These are phyloP conservation scores for Pyrochroa serraticornis DNA, from an alignment of 2,888 invertebrate genomes.

Conservation along the genomic window DNA sequence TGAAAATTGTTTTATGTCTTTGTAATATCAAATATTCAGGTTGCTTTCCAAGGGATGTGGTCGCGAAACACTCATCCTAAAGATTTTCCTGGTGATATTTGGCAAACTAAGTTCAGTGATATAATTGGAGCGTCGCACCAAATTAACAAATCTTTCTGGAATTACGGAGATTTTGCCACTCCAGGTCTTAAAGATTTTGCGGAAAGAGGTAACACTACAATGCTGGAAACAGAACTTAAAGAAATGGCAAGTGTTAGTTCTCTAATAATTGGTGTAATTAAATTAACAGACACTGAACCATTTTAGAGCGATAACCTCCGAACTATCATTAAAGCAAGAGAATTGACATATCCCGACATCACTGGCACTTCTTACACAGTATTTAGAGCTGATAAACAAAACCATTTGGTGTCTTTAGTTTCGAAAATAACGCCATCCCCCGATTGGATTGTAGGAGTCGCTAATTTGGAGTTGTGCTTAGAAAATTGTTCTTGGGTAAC, in stretches of 20 bases:
- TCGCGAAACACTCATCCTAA: conserved; percentile 92
- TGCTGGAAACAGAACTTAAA: conserved; percentile 85
- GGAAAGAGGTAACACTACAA: conserved; percentile 87
- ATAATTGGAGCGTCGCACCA: conserved; percentile 93
- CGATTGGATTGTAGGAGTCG: conserved; percentile 95
- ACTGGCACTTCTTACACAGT: conserved; percentile 82
- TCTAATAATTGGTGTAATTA: no score
- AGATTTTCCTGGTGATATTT: conserved; percentile 86
- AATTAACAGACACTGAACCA: no score
- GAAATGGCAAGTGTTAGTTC: conserved; percentile 66
- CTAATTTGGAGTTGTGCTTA: conserved; percentile 85
- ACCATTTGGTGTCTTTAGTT: conserved; percentile 90
- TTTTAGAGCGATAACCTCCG: conserved; percentile 75
- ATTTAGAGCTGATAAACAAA: conserved; percentile 85
- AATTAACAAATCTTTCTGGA: conserved; percentile 84
- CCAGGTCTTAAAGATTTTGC: conserved; percentile 88
- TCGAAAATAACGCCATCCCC: conserved; percentile 95
- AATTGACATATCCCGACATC: conserved; percentile 84
- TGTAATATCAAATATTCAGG: conserved; percentile 55
- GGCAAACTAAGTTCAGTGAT: conserved; percentile 91
- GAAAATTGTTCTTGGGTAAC: conserved; percentile 87
- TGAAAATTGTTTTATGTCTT: background rate
- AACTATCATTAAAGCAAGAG: conserved; percentile 91
- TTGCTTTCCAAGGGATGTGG: conserved; percentile 91
- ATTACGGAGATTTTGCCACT: conserved; percentile 81